phyloP scores from a whole-genome alignment of 2,888 invertebrate species.

The Drosophila maculinotata region DNA sequence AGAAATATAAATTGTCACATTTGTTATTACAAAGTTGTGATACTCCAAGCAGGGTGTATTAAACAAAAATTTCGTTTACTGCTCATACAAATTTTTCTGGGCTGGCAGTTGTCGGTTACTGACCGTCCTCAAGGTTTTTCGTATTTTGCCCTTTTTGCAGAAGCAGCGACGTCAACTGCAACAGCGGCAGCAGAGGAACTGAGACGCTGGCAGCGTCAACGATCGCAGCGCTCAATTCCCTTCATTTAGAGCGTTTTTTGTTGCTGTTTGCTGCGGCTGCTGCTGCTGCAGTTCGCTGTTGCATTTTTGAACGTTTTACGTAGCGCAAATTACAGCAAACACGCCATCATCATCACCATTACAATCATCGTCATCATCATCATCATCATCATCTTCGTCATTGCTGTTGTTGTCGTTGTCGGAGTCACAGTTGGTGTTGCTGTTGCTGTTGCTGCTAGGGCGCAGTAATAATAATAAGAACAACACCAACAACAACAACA shows the following conservation, averaged over 20 bases:
- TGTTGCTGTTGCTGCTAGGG: slow-evolving; percentile 54
- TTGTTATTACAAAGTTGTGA: not conserved
- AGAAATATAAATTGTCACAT: not conserved
- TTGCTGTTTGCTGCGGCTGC: slow-evolving; percentile 22
- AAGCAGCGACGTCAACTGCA: slow-evolving; percentile 33
- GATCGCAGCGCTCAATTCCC: slow-evolving; percentile 79
- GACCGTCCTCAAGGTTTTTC: slow-evolving; percentile 83
- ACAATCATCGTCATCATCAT: slow-evolving; percentile 47
- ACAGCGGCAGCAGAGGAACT: slow-evolving; percentile 40
- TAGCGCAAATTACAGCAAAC: slow-evolving; percentile 84
- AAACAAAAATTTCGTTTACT: slow-evolving; percentile 63
- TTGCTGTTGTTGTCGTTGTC: slow-evolving; percentile 37
- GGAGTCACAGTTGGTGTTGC: slow-evolving; percentile 54
- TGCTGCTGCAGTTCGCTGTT: slow-evolving; percentile 63
- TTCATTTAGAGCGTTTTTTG: slow-evolving; percentile 79
- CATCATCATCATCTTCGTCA: slow-evolving; percentile 30
- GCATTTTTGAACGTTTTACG: slow-evolving; percentile 82
- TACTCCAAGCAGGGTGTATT: slow-evolving; percentile 38
- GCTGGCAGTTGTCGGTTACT: slow-evolving; percentile 82
- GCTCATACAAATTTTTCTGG: slow-evolving; percentile 80
- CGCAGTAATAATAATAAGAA: slow-evolving; percentile 60
- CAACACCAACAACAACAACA: slow-evolving; percentile 34
- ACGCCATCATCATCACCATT: slow-evolving; percentile 79
- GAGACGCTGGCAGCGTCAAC: slow-evolving; percentile 72
- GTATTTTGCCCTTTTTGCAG: slow-evolving; percentile 81